Evolutionary conservation across 2,797 vertebrate genomes (phyloP).

Genomic region (Paedocypris micromegethes): DNA sequence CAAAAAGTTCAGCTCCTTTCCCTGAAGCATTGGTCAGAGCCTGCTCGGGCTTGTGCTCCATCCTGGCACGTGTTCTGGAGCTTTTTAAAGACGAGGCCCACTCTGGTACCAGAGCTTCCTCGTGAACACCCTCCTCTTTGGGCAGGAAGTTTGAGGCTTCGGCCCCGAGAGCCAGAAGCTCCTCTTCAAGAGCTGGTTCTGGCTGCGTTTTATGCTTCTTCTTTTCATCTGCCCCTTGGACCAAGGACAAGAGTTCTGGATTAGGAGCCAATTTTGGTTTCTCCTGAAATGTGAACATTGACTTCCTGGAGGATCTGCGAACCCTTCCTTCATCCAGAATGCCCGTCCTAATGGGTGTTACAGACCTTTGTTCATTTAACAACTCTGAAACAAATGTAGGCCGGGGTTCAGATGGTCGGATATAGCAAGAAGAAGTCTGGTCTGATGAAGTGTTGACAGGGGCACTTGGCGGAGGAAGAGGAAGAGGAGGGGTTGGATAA

Average conservation of each 20-base stretch:
- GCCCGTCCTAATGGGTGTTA: slow-evolving; percentile 72
- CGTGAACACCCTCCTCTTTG: slow-evolving; percentile 55
- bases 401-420: slow-evolving; percentile 61
- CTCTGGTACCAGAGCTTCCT: slow-evolving; percentile 65
- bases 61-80: slow-evolving; percentile 77
- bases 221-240: slow-evolving; percentile 83
- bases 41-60: slow-evolving; percentile 79
- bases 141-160: slow-evolving; percentile 90
- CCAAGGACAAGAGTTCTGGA: slow-evolving; percentile 89
- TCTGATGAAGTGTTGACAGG: slow-evolving; percentile 55
- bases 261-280: slow-evolving; percentile 87
- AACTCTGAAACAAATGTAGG: slow-evolving; percentile 62
- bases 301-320: slow-evolving; percentile 71
- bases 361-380: slow-evolving; percentile 50
- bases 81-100: slow-evolving; percentile 92
- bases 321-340: slow-evolving; percentile 80
- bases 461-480: slow-evolving; percentile 52
- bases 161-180: slow-evolving; percentile 86
- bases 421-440: slow-evolving; percentile 43
- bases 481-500: slow-evolving; percentile 68
- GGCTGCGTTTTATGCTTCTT: slow-evolving; percentile 76
- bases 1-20: slow-evolving; percentile 92
- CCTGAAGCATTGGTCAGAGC: slow-evolving; percentile 82
- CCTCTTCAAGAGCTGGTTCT: slow-evolving; percentile 75
- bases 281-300: slow-evolving; percentile 99